Evolutionary conservation across 64 coral and sea anemone species (phyloP).

Genomic region (Pachyseris speciosa): DNA sequence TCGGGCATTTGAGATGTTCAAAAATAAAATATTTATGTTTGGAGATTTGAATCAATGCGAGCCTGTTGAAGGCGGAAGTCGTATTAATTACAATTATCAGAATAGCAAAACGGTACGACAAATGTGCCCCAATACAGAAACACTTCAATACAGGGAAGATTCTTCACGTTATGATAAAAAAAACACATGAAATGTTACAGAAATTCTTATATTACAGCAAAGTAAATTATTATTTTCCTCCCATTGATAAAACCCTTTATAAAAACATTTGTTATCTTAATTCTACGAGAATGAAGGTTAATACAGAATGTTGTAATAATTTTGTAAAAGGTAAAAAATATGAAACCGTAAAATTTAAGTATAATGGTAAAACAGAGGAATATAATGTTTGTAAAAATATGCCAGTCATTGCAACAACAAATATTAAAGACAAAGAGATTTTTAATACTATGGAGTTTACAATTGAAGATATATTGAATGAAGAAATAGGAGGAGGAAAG

Average conservation of each 20-base stretch:
- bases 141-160: background rate
- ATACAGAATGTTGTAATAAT: background rate
- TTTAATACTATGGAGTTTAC: background rate
- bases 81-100: too few species aligned
- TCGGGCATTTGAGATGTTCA: too few species aligned
- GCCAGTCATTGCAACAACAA: constrained; percentile 11
- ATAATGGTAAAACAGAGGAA: background rate
- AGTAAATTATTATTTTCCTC: background rate
- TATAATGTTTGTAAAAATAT: constrained; percentile 16
- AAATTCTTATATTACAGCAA: constrained; percentile 5
- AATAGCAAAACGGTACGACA: too few species aligned
- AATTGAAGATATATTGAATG: too few species aligned
- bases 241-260: background rate
- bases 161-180: constrained; percentile 12
- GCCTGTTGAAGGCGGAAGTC: too few species aligned
- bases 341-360: background rate
- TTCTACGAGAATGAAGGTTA: constrained; percentile 1
- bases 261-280: constrained; percentile 30
- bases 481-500: too few species aligned
- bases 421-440: constrained; percentile 54
- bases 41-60: too few species aligned
- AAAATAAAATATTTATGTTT: too few species aligned
- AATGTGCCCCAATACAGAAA: background rate
- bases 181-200: background rate
- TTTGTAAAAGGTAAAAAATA: constrained; percentile 34